phyloP scores from a whole-genome alignment of 2,113 vertebrate species.

The Accipiter virgatus region DNA sequence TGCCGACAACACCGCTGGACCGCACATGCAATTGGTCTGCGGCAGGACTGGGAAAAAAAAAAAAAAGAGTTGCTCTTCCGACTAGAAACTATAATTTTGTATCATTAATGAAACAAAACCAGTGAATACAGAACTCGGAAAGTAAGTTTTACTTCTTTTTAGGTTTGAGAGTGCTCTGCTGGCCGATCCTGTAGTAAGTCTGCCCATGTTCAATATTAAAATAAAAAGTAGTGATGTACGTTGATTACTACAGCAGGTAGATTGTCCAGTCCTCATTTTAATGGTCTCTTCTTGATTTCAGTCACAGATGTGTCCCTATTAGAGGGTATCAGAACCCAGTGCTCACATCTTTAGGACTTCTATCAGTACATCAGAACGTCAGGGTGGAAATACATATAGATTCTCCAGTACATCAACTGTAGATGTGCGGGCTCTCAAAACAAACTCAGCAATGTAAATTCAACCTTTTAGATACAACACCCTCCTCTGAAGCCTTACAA shows the following conservation, averaged over 20 bases:
- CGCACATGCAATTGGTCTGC: fast-evolving
- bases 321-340: neutral
- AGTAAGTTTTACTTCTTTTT: neutral
- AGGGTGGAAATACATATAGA: neutral
- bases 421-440: neutral
- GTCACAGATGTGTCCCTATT: neutral
- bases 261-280: conserved; percentile 18
- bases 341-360: neutral
- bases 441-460: neutral
- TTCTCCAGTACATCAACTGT: neutral
- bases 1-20: neutral
- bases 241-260: neutral
- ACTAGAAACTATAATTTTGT: neutral
- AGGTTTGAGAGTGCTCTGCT: neutral
- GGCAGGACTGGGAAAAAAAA: neutral
- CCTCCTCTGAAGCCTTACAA: conserved; percentile 52
- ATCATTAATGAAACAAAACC: neutral
- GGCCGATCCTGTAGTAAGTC: neutral
- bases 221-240: neutral
- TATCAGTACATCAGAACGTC: neutral
- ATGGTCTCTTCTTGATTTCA: neutral
- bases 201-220: neutral
- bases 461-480: neutral
- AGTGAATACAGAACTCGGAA: neutral
- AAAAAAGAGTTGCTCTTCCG: neutral